phyloP scores from a whole-genome alignment of 2,797 vertebrate species.

The Perodicticus potto region DNA sequence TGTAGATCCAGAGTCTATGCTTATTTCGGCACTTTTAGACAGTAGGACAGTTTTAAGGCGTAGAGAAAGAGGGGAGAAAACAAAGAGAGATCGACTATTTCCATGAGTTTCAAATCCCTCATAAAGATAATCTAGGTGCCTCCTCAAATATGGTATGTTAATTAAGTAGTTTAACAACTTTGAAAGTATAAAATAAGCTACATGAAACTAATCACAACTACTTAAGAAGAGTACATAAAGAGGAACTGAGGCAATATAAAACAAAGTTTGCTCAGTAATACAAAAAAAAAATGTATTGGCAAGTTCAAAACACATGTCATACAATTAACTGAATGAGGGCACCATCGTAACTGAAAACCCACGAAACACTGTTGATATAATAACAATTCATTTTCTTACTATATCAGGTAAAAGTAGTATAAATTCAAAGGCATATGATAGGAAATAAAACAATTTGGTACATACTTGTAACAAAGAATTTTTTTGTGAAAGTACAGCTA shows the following conservation, averaged over 20 bases:
- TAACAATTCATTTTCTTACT: slow-evolving; percentile 19
- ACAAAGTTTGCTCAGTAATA: neutral
- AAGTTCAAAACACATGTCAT: neutral
- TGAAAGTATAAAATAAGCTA: neutral
- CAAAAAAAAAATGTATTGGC: neutral
- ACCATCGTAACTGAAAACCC: neutral
- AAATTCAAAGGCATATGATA: slow-evolving; percentile 55
- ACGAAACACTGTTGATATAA: neutral
- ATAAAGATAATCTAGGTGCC: neutral
- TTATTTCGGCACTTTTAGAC: slow-evolving; percentile 1
- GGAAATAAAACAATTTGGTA: slow-evolving; percentile 68
- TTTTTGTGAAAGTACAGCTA: slow-evolving; percentile 99
- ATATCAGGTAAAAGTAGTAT: slow-evolving; percentile 45
- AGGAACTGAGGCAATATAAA: neutral
- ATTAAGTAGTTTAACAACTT: neutral
- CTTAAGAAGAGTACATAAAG: neutral
- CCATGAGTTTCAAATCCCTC: neutral
- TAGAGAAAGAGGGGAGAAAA: neutral
- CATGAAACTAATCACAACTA: neutral
- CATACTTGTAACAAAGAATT: slow-evolving; percentile 99
- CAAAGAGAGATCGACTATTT: neutral
- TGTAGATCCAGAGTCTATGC: neutral
- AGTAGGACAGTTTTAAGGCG: neutral
- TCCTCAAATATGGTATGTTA: neutral
- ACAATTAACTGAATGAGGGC: slow-evolving; percentile 8